Evolutionary conservation across 2,888 invertebrate genomes (phyloP), one percentile per base, ranked within the genome.

Genomic region (Palloptera scutellata): DNA sequence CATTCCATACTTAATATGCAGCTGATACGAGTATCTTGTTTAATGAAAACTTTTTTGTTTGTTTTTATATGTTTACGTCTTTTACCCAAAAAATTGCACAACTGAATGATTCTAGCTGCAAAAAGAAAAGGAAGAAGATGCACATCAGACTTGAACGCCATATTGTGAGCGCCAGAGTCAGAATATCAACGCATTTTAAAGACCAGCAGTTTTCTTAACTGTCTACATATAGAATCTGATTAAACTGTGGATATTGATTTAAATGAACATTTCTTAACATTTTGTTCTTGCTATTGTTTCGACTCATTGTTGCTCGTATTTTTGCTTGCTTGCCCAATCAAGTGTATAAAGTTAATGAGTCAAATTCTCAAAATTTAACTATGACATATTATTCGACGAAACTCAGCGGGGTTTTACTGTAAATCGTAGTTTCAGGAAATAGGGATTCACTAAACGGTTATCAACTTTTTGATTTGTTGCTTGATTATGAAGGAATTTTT

Each of bases 281-380:
- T 48, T 48, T 48, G 48, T 15, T n/a, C 11, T 48, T n/a, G 48
- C 13, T 15, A n/a, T 13, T 8, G 48, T 48, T 48, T 15, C 15
- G 48, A n/a, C 10, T 48, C 11, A 6, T 48, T 48, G 48, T 48
- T 48, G 48, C 10, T 81, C 81, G 30, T 30, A 30, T 30, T 30
- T 30, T 30, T 30, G 30, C 30, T 30, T 30, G 6, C 30, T 30
- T 30, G 80, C 80, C 81, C 80, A 80, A 81, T 80, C 80, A 81
- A 80, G 81, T 80, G 80, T 80, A 81, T 67, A 70, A 68, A 67
- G 68, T 71, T 72, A 72, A 72, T 74, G 73, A 74, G 72, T 67
- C 70, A 68, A 64, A 70, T 55, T 55, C 19, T 12, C 20, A 8
- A 30, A 30, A 4, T 30, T 30, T 30, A 6, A 30, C 6, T 6